These are phyloP conservation scores for Sardina pilchardus DNA, from an alignment of 2,113 vertebrate species.

Conservation along the genomic window DNA sequence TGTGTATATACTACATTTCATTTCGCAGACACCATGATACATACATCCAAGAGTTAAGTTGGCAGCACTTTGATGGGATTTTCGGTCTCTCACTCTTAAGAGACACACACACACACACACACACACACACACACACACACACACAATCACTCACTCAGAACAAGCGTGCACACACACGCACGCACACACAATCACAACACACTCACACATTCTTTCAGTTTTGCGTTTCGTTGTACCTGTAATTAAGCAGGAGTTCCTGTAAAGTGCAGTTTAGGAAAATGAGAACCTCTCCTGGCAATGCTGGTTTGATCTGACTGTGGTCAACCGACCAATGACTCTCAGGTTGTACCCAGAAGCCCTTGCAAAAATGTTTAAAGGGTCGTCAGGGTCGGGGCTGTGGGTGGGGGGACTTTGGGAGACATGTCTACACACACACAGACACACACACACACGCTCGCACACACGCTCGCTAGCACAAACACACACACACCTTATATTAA, in stretches of 20 bases:
- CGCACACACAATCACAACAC: conserved; percentile 5
- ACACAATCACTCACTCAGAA: neutral
- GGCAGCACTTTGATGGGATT: conserved; percentile 27
- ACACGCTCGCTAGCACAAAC: too few relatives aligned
- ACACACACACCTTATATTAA: neutral
- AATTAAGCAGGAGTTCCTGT: conserved; percentile 49
- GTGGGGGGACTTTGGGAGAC: neutral
- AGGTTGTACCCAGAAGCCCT: conserved; percentile 39
- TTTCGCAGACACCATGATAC: conserved; percentile 16
- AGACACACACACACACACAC: neutral
- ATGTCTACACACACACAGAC: neutral
- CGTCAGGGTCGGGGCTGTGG: neutral
- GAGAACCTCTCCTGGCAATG: conserved; percentile 56
- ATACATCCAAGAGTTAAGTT: conserved; percentile 4
- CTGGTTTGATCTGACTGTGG: conserved; percentile 43
- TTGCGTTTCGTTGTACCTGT: conserved; percentile 51
- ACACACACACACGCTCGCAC: neutral
- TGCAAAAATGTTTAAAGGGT: conserved; percentile 31
- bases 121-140: conserved; percentile 20
- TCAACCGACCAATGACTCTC: neutral
- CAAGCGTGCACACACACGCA: neutral
- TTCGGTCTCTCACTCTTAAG: neutral
- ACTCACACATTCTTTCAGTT: conserved; percentile 33
- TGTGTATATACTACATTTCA: neutral
- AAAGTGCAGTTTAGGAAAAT: conserved; percentile 69